Evolutionary conservation across 2,797 vertebrate species (phyloP).

Genomic region (Astyanax mexicanus): DNA sequence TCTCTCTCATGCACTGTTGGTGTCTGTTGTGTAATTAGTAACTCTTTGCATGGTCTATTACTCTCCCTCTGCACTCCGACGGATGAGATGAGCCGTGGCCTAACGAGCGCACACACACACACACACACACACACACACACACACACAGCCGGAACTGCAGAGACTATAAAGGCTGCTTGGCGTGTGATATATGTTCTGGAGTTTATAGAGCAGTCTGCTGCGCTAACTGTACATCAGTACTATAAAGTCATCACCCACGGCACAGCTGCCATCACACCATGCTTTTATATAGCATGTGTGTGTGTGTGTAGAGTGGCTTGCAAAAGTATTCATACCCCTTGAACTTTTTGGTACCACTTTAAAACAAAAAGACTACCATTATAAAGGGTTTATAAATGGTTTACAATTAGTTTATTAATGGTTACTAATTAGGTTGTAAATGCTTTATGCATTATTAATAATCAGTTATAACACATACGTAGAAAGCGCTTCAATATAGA

Average conservation of each 20-base stretch:
- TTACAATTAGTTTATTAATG: no score
- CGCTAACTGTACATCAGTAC: slow-evolving; percentile 1
- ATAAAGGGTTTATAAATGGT: no score
- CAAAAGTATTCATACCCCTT: no score
- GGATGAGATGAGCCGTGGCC: slow-evolving; percentile 3
- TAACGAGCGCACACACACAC: slow-evolving; percentile 6
- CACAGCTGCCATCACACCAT: not conserved
- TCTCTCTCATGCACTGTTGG: not conserved
- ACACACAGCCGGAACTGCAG: not conserved
- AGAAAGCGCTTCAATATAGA: no score
- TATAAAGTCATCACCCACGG: not conserved
- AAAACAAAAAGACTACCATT: no score
- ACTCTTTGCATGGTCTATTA: slow-evolving; percentile 20
- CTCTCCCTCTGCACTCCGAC: slow-evolving; percentile 1
- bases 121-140: not conserved
- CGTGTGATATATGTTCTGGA: slow-evolving; percentile 1
- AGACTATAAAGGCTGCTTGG: not conserved
- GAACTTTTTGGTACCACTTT: no score
- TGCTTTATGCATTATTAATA: no score
- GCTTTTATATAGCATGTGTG: not conserved
- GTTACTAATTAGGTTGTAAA: no score
- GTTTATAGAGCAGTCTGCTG: slow-evolving; percentile 6
- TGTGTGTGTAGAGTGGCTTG: no score
- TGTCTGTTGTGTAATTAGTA: slow-evolving; percentile 16
- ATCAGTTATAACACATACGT: no score